Conservation (phyloP, 2,113 vertebrate genomes). For the Odontesthes bonariensis region DNA sequence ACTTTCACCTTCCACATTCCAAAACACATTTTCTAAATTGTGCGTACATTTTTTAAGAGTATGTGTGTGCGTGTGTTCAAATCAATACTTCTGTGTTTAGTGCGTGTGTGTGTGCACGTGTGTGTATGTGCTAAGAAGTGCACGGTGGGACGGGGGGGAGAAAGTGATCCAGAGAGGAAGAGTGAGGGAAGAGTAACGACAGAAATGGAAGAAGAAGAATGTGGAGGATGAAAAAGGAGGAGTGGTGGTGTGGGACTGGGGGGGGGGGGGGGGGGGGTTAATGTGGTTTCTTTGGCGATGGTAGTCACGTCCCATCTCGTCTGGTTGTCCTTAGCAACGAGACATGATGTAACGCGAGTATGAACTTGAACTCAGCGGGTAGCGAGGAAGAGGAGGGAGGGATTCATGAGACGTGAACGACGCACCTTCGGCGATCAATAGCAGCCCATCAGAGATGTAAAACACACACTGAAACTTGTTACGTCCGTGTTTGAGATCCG, state of each 20-base stretch:
- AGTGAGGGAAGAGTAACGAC: constrained; percentile 40
- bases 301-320: constrained; percentile 97
- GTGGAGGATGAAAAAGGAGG: background rate
- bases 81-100: constrained; percentile 8
- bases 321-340: constrained; percentile 96
- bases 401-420: constrained; percentile 85
- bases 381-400: constrained; percentile 79
- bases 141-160: constrained; percentile 67
- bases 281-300: constrained; percentile 88
- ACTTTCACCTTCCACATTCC: constrained; percentile 40
- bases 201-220: constrained; percentile 37
- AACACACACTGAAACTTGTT: too few species aligned
- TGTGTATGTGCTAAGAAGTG: constrained; percentile 82
- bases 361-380: constrained; percentile 96
- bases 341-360: constrained; percentile 98
- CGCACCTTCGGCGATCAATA: constrained; percentile 90
- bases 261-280: too few species aligned
- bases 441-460: constrained; percentile 81
- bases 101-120: constrained; percentile 32
- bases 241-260: constrained; percentile 56
- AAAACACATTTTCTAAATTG: constrained; percentile 42
- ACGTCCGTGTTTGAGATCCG: too few species aligned
- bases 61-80: constrained; percentile 70
- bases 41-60: constrained; percentile 26
- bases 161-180: constrained; percentile 1